Conservation (phyloP, 2,888 invertebrate genomes). For the Mythimna ferrago region DNA sequence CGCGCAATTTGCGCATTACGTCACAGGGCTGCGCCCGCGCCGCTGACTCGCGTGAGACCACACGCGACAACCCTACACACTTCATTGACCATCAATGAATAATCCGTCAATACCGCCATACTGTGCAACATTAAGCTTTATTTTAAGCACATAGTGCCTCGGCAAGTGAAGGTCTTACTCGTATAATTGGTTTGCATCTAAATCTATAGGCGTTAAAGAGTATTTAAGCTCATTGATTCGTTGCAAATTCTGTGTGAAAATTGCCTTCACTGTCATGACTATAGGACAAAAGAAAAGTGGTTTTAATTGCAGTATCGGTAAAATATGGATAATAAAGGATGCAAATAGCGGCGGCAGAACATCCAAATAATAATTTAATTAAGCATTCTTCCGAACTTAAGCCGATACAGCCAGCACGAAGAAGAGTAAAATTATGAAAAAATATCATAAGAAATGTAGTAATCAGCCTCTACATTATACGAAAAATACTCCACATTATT, state of each 20-base stretch:
- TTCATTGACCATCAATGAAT: constrained; percentile 65
- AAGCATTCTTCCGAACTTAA: not conserved
- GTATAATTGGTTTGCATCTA: not conserved
- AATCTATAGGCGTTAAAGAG: constrained; percentile 1
- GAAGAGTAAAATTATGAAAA: not conserved
- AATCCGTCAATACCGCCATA: not conserved
- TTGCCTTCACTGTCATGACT: not conserved
- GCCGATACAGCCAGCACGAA: not conserved
- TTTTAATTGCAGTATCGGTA: not conserved
- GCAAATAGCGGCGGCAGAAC: not conserved
- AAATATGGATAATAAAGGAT: not conserved
- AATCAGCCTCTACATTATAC: not conserved
- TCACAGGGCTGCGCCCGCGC: constrained; percentile 42
- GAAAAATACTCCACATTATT: not conserved
- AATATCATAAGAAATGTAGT: not conserved
- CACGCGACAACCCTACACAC: constrained; percentile 43
- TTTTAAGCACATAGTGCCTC: not conserved
- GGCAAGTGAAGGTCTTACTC: not conserved
- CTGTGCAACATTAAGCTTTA: not conserved
- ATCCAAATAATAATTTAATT: not conserved
- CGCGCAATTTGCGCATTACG: constrained; percentile 64
- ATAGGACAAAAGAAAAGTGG: not conserved
- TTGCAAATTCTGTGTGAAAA: constrained; percentile 11
- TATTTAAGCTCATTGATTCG: constrained; percentile 10
- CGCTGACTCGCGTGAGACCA: constrained; percentile 51